Evolutionary conservation across 2,113 vertebrate species (phyloP), one percentile per base, ranked within the genome.

Genomic region (Tupaia tana): DNA sequence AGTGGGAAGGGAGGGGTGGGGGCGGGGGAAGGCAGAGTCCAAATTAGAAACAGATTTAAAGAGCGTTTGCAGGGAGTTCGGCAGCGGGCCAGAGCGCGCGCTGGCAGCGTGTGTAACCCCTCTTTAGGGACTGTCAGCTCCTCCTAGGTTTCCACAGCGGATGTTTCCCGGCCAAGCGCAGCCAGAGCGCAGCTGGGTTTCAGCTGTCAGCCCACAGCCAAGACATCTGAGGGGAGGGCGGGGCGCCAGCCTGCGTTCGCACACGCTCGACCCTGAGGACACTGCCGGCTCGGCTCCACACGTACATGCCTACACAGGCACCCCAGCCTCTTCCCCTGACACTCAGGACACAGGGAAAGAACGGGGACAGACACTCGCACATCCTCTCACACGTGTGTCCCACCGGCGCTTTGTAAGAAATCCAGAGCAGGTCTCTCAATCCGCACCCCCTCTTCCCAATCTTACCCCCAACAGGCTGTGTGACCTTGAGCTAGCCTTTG

Each of bases 151-250:
- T 99, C 99, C 99, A 99, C 99, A 99, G 99, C 99, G 99, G 99
- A 99, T 99, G 99, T 99, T 99, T 99, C 99, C 99, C 90, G 98
- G 99, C 99, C n/a, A n/a, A n/a, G n/a, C n/a, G n/a, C n/a, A n/a
- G n/a, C n/a, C 98, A 90, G 98, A 98, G 97, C 74, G 81, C 99
- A 99, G 99, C 99, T 99, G 99, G 98, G 98, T 98, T 98, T 98
- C 98, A 98, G 83, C 98, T 99, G 97, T 98, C 95, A 98, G 98
- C 98, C 98, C 96, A 31, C 95, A 92, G 98, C 98, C 98, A 98
- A 98, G 98, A 97, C 98, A 98, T 98, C 98, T 98, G 96, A 98
- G 96, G 91, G 98, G 98, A 95, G 94, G 98, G 97, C 54, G 90
- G 94, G 95, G 90, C 56, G 90, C 70, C 69, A 56, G 81, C 56